Evolutionary conservation across 1,140 invertebrate species (phyloP).

Genomic region (Venturia canescens): DNA sequence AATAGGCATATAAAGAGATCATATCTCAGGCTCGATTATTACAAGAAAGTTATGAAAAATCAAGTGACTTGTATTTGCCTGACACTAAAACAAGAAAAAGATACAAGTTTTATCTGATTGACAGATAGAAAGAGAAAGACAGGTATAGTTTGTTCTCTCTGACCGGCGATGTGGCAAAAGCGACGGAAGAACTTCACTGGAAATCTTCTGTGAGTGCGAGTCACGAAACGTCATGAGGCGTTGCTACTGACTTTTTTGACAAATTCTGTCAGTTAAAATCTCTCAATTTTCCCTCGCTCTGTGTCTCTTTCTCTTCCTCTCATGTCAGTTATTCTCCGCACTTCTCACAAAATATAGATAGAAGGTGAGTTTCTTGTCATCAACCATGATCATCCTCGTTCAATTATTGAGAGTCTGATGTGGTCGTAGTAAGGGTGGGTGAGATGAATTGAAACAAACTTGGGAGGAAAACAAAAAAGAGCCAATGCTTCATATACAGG

Average conservation of each 20-base stretch:
- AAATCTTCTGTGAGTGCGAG: too few species aligned
- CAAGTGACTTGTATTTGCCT: conserved; percentile 7
- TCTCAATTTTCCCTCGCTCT: conserved; percentile 23
- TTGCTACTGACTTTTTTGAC: too few species aligned
- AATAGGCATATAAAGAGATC: neutral
- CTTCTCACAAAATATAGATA: conserved; percentile 2
- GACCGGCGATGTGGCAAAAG: too few species aligned
- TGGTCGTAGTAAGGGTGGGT: neutral
- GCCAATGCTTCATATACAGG: too few species aligned
- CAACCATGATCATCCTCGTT: conserved; percentile 50
- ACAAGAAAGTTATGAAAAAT: neutral
- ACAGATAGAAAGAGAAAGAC: conserved; percentile 51
- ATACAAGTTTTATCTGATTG: conserved; percentile 54
- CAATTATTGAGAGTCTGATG: conserved; percentile 49
- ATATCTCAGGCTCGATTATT: neutral
- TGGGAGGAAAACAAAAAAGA: neutral
- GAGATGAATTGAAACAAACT: conserved; percentile 32
- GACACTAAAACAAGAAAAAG: conserved; percentile 22
- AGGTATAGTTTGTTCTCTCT: too few species aligned
- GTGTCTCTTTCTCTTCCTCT: conserved; percentile 18
- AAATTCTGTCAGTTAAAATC: too few species aligned
- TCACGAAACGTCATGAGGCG: too few species aligned
- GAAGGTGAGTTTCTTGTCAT: conserved; percentile 44
- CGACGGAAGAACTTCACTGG: too few species aligned
- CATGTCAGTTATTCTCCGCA: too few species aligned